Conservation (phyloP, 2,113 vertebrate genomes). For the Salvelinus sp. region DNA sequence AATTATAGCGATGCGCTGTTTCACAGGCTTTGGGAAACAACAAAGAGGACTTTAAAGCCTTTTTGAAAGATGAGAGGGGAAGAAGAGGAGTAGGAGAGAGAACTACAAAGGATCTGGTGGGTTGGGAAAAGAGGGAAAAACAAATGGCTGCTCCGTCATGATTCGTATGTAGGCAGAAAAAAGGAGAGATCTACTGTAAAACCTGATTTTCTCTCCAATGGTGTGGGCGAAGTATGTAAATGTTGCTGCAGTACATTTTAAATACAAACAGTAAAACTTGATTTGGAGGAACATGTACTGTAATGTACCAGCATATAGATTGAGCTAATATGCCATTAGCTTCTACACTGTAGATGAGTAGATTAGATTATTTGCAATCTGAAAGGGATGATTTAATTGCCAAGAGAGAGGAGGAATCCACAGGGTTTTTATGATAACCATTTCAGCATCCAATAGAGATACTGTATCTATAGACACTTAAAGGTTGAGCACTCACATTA, state of each 20-base stretch:
- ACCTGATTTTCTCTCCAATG: background rate
- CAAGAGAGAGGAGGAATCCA: background rate
- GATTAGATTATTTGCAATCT: background rate
- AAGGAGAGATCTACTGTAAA: background rate
- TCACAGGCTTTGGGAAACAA: slow-evolving; percentile 46
- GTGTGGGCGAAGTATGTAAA: background rate
- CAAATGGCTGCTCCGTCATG: background rate
- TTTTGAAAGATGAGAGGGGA: slow-evolving; percentile 33
- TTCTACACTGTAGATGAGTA: background rate
- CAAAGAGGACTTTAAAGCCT: slow-evolving; percentile 44
- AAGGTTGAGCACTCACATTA: no score
- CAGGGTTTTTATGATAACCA: no score
- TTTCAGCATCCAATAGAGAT: no score
- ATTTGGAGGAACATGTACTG: background rate
- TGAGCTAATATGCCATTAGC: background rate
- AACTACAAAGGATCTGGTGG: slow-evolving; percentile 29
- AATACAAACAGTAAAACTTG: no score
- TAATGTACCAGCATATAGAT: background rate
- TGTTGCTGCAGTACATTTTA: background rate
- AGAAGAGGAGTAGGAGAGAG: slow-evolving; percentile 29
- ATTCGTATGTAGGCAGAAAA: background rate
- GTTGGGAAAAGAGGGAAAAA: slow-evolving; percentile 12
- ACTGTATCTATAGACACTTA: no score
- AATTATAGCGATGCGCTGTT: slow-evolving; percentile 57
- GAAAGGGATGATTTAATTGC: background rate